These are phyloP conservation scores for Ophion costatus DNA, from an alignment of 2,888 invertebrate species.

Conservation along the genomic window DNA sequence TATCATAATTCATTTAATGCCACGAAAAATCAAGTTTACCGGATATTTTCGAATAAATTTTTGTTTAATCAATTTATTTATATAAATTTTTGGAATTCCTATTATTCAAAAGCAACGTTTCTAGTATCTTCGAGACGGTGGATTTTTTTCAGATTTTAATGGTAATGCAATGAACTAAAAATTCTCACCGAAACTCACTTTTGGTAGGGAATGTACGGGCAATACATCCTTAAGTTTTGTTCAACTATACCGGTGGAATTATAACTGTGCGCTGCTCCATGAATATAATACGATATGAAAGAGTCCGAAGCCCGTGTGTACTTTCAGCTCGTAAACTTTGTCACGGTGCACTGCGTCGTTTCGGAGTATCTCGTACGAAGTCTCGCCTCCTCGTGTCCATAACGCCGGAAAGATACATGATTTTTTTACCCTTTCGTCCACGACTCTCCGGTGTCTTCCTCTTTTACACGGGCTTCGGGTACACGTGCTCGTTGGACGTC, in stretches of 20 bases:
- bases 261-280: constrained; percentile 14
- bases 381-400: background rate
- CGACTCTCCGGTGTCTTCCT: constrained; percentile 22
- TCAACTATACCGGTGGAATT: constrained; percentile 26
- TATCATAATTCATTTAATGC: too few relatives aligned
- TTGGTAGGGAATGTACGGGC: too few relatives aligned
- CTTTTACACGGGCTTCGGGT: constrained; percentile 40
- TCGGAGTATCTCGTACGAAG: constrained; percentile 8
- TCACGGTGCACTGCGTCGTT: constrained; percentile 14
- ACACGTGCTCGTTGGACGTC: constrained; percentile 45
- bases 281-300: background rate
- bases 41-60: too few relatives aligned
- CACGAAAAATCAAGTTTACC: too few relatives aligned
- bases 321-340: constrained; percentile 34
- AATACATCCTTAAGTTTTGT: background rate
- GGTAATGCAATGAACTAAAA: too few relatives aligned
- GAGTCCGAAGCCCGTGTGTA: constrained; percentile 12
- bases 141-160: too few relatives aligned
- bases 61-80: too few relatives aligned
- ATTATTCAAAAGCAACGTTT: too few relatives aligned
- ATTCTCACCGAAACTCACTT: too few relatives aligned
- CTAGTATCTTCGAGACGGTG: too few relatives aligned
- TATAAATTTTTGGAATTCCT: too few relatives aligned
- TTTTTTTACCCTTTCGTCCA: constrained; percentile 25
- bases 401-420: background rate